Base-by-base conservation (phyloP, 2,797 vertebrate species). In the Enteromius treurensis region DNA sequence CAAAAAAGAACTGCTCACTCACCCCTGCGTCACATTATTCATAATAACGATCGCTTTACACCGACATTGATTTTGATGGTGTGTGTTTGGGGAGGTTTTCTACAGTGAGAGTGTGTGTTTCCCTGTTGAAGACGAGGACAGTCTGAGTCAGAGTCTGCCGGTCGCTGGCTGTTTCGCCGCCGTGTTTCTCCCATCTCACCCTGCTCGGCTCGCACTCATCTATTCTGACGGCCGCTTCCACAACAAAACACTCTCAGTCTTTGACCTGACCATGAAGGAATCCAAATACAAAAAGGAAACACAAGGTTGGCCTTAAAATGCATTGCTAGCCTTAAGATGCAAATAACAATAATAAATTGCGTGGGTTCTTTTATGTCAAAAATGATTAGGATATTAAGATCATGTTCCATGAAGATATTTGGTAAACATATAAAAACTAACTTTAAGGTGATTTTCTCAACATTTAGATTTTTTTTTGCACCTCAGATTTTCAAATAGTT, bases 151-250 rank as follows among this genome's bases (percentile, higher is more conserved):
- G 77, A 86, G 88, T 81, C 76, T 96, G 79, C 89, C 93, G 1
- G 34, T 92, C 68, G 0, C 7, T 0, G 78, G 90, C 29, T 92
- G 91, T 83, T 88, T 77, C 73, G 91, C 90, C 11, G 94, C 90
- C 45, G 94, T 92, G 86, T 96, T 95, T 89, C 88, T 93, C 77
- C 92, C 95, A 0, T 86, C 90, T 26, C 90, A 93, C 81, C 90
- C 92, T 34, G 90, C 94, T 87, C 93, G 93, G 81, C 87, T 95
- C 88, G 93, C 88, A 60, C 77, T 93, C 80, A 45, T 94, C 84
- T 91, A 92, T 73, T 19, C 74, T 80, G 85, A 62, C 0, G 29
- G 11, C 3, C 49, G 0, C 5, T 58, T 40, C 7, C 1, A 2
- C 82, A 89, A 91, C 83, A 91, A 82, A 83, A 79, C 76, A 42